These are phyloP conservation scores for Caretta caretta DNA, from an alignment of 2,113 vertebrate genomes.

Conservation along the genomic window DNA sequence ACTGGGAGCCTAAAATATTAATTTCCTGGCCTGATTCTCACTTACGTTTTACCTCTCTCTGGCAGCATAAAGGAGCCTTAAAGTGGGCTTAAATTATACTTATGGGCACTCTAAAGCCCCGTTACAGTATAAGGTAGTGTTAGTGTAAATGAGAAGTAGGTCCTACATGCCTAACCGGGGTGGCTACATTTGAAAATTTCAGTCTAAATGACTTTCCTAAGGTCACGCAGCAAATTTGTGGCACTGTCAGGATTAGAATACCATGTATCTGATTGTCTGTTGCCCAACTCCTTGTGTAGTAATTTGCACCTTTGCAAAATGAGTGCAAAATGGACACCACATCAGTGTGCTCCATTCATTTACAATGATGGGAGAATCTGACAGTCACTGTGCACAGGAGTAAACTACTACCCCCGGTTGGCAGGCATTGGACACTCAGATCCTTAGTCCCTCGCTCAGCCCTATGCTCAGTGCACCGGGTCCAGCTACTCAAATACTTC, in stretches of 20 bases:
- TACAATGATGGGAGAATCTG: neutral
- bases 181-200: neutral
- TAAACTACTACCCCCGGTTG: neutral
- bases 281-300: neutral
- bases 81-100: neutral
- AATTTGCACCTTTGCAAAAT: neutral
- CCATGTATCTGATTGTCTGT: neutral
- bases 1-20: neutral
- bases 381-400: neutral
- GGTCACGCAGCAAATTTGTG: neutral
- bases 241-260: neutral
- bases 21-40: neutral
- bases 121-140: neutral
- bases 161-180: neutral
- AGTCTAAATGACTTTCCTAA: neutral
- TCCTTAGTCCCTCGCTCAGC: neutral
- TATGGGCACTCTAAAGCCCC: neutral
- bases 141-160: neutral
- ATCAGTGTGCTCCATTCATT: neutral
- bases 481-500: neutral
- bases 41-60: neutral
- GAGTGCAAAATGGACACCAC: neutral
- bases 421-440: neutral
- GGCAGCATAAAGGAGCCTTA: neutral
- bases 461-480: neutral